These are phyloP conservation scores for Acrossocheilus fasciatus DNA, from an alignment of 2,797 vertebrate genomes.

Conservation along the genomic window DNA sequence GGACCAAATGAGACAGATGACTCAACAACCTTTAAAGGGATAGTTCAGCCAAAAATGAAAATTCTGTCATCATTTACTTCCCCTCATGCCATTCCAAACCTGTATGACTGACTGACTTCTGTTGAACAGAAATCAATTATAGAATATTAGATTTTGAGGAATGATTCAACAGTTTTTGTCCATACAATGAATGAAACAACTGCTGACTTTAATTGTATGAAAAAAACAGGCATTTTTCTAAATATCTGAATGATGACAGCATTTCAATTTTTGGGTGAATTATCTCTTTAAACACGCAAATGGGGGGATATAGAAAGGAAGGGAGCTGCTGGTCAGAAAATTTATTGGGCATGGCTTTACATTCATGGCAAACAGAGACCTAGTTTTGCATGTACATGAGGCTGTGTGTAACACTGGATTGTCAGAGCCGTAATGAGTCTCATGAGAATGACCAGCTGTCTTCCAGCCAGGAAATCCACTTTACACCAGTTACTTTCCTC, in stretches of 20 bases:
- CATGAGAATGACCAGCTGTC: slow-evolving; percentile 65
- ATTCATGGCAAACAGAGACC: slow-evolving; percentile 50
- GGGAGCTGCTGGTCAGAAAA: slow-evolving; percentile 11
- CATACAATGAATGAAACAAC: background rate
- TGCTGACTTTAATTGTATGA: background rate
- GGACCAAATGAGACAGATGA: background rate
- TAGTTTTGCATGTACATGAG: slow-evolving; percentile 42
- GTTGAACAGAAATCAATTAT: too few relatives aligned
- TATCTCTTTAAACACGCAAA: background rate
- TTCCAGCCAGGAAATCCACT: slow-evolving; percentile 66
- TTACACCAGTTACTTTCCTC: slow-evolving; percentile 61
- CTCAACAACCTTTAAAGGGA: background rate
- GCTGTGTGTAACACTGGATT: slow-evolving; percentile 49
- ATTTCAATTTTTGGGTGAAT: background rate
- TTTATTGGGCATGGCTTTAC: slow-evolving; percentile 34
- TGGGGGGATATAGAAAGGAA: background rate
- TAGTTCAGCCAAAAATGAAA: background rate
- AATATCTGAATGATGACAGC: background rate
- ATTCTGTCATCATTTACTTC: background rate
- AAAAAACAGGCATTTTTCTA: too few relatives aligned
- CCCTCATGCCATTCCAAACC: background rate
- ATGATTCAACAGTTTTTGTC: background rate
- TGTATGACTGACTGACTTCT: background rate
- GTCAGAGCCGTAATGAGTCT: slow-evolving; percentile 69
- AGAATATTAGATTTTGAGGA: too few relatives aligned